Conservation (phyloP, 2,797 vertebrate species). For the Melanotaenia nigrans region DNA sequence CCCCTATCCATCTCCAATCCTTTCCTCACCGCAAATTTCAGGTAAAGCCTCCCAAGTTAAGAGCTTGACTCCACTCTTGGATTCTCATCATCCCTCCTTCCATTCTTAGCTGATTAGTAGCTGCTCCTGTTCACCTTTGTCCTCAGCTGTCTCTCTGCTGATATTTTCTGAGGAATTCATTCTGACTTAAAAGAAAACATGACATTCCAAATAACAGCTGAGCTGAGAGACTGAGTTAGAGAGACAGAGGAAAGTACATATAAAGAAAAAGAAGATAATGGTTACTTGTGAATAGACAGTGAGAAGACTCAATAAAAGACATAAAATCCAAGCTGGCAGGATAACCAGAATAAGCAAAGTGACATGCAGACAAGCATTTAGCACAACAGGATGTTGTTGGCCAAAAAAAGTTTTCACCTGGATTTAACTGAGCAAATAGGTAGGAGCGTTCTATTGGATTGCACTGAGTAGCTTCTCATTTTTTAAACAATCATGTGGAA, state of each 20-base stretch:
- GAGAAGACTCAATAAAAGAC: background rate
- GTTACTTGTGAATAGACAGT: conserved; percentile 27
- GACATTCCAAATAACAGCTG: conserved; percentile 32
- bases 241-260: background rate
- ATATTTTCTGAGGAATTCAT: conserved; percentile 27
- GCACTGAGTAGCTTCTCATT: no score
- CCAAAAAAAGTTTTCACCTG: conserved; percentile 8
- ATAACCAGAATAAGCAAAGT: conserved; percentile 27
- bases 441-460: no score
- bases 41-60: conserved; percentile 54
- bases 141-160: conserved; percentile 6
- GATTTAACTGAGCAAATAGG: no score
- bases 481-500: no score
- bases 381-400: conserved; percentile 3
- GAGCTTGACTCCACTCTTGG: conserved; percentile 20
- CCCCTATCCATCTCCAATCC: conserved; percentile 44
- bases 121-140: conserved; percentile 40
- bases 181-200: conserved; percentile 19
- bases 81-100: conserved; percentile 26
- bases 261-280: conserved; percentile 16
- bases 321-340: conserved; percentile 28
- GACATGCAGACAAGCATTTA: conserved; percentile 22
- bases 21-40: conserved; percentile 41
- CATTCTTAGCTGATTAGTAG: conserved; percentile 51
- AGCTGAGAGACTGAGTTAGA: conserved; percentile 9